These are phyloP conservation scores for Chromobotia macracanthus DNA, from an alignment of 2,797 vertebrate species.

Conservation along the genomic window DNA sequence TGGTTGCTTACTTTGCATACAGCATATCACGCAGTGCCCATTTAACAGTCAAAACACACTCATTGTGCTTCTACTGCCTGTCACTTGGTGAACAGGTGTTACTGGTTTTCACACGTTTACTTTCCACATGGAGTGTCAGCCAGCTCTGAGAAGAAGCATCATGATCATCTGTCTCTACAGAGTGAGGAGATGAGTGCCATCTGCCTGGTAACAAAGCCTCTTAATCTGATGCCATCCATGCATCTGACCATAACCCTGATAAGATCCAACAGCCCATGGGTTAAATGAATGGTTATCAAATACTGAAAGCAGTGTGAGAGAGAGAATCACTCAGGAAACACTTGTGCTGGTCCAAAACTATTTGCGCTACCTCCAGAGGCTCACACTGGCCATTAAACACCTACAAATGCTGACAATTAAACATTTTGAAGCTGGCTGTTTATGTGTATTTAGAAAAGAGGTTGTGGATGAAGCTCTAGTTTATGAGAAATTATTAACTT, in stretches of 20 bases:
- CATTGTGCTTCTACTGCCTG: slow-evolving; percentile 32
- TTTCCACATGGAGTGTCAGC: slow-evolving; percentile 42
- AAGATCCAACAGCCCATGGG: slow-evolving; percentile 39
- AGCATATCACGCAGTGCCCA: slow-evolving; percentile 23
- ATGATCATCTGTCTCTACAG: slow-evolving; percentile 47
- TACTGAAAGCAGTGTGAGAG: not conserved
- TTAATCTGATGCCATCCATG: slow-evolving; percentile 46
- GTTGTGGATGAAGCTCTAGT: no score
- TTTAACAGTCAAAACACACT: slow-evolving; percentile 48
- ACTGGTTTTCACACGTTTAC: slow-evolving; percentile 56
- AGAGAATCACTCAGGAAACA: not conserved
- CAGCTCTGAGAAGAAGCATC: slow-evolving; percentile 37
- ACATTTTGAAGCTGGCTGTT: not conserved
- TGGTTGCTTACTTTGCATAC: slow-evolving; percentile 12
- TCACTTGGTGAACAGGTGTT: slow-evolving; percentile 52
- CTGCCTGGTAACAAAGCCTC: slow-evolving; percentile 59
- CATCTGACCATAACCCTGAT: slow-evolving; percentile 43
- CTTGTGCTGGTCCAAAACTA: not conserved
- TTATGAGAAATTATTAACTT: no score
- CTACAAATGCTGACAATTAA: no score
- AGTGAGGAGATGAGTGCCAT: slow-evolving; percentile 51
- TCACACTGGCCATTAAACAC: not conserved
- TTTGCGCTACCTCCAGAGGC: not conserved
- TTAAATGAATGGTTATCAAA: slow-evolving; percentile 50
- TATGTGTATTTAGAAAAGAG: no score